phyloP scores from a whole-genome alignment of 2,888 invertebrate species.

The Drosophila histrio region DNA sequence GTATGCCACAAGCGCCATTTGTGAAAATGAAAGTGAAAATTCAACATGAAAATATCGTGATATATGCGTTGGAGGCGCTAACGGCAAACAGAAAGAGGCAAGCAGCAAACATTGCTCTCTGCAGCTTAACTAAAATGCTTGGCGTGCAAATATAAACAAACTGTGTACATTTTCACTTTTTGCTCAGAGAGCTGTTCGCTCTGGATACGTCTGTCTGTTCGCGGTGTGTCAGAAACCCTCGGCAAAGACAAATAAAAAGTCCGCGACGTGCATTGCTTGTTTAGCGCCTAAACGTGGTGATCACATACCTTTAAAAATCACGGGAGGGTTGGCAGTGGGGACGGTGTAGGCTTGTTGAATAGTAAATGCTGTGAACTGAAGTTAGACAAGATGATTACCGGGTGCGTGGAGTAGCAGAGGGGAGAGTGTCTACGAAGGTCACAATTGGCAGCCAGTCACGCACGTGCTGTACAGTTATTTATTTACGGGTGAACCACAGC shows the following conservation, averaged over 20 bases:
- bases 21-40: slow-evolving; percentile 72
- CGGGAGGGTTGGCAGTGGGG: neutral
- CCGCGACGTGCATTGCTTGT: slow-evolving; percentile 67
- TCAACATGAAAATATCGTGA: slow-evolving; percentile 69
- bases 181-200: slow-evolving; percentile 20
- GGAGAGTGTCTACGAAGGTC: slow-evolving; percentile 10
- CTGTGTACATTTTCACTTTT: slow-evolving; percentile 75
- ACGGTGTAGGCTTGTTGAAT: neutral
- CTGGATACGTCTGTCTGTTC: slow-evolving; percentile 9
- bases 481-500: slow-evolving; percentile 26
- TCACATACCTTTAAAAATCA: slow-evolving; percentile 3
- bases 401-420: neutral
- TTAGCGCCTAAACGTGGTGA: slow-evolving; percentile 37
- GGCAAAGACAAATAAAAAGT: slow-evolving; percentile 71
- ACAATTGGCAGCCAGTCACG: slow-evolving; percentile 31
- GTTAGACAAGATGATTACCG: slow-evolving; percentile 48
- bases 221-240: slow-evolving; percentile 46
- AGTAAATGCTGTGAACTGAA: slow-evolving; percentile 2
- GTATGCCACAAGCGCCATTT: slow-evolving; percentile 15
- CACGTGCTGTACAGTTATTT: slow-evolving; percentile 60
- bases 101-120: slow-evolving; percentile 13
- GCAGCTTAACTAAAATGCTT: slow-evolving; percentile 30
- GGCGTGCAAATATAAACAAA: slow-evolving; percentile 64
- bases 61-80: slow-evolving; percentile 24
- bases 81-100: slow-evolving; percentile 4